Base-by-base conservation (phyloP, 2,888 invertebrate genomes). In the Corbicula japonica region DNA sequence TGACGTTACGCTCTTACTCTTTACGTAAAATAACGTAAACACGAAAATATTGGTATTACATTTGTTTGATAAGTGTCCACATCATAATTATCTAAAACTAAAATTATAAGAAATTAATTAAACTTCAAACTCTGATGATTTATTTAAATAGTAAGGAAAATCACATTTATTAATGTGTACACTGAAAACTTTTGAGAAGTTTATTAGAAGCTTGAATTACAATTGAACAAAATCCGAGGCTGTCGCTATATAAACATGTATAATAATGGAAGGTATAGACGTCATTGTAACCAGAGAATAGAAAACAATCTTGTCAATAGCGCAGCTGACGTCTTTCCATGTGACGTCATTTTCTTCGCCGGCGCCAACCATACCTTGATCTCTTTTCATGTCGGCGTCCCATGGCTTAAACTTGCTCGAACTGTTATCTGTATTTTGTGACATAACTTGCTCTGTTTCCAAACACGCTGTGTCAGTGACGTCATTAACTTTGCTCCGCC, bases 301-400 rank as follows among this genome's bases (percentile, higher is more conserved):
- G 35, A 66, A 66, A 1, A 35, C 4, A 12, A 54, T 12, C 23
- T 34, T 66, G 52, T 66, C 66, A 12, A 66, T 54, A 28, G 66
- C 66, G 3, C 28, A 3, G 35, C 66, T 52, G 34, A 66, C 52
- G 26, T 66, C 66, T 35, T 66, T 48, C 52, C 66, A 66, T 26
- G 32, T 21, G 8, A 41, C 21, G 23, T 65, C n/a, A 3, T 35
- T 34, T 18, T 32, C 32, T 26, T 23, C 44, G 12, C 30, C n/a
- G 3, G 18, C 15, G 15, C 41, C 2, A 21, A 21, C 38, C 4
- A 15, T 3, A 18, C n/a, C 62, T 28, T 15, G n/a, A 50, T 15
- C 50, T 10, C 6, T 3, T 23, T 56, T 28, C 23, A 10, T 56
- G 23, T 1, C 56, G 26, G 23, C 8, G 4, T 8, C 30, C 30